Conservation (phyloP, 2,888 invertebrate genomes). For the Drosophila gaucha region DNA sequence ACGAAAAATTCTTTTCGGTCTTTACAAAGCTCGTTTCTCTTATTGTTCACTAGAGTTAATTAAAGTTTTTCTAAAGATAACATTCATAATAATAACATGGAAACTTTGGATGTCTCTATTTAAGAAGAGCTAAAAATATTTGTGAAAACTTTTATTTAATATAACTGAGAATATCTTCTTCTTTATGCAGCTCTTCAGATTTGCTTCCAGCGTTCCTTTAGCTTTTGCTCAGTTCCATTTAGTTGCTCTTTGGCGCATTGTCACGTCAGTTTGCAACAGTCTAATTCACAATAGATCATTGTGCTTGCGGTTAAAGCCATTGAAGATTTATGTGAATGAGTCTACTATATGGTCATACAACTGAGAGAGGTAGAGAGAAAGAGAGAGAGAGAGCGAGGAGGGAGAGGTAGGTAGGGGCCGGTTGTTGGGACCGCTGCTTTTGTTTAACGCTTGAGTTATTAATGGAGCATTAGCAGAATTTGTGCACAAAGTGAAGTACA, state of each 20-base stretch:
- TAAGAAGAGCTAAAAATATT: neutral
- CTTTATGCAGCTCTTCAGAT: neutral
- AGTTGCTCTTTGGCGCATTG: slow-evolving; percentile 26
- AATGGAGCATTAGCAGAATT: slow-evolving; percentile 72
- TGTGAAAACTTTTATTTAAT: too few species aligned
- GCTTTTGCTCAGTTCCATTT: slow-evolving; percentile 1
- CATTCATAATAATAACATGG: neutral
- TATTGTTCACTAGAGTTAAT: slow-evolving; percentile 4
- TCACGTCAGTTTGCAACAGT: slow-evolving; percentile 56
- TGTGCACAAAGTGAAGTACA: slow-evolving; percentile 40
- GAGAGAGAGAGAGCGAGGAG: neutral
- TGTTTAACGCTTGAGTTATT: slow-evolving; percentile 75
- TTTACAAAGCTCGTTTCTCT: neutral
- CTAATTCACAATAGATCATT: slow-evolving; percentile 56
- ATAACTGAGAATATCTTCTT: neutral
- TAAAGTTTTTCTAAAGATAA: slow-evolving; percentile 9
- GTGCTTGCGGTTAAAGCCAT: slow-evolving; percentile 30
- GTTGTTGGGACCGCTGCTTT: slow-evolving; percentile 33
- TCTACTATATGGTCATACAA: slow-evolving; percentile 25
- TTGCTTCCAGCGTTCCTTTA: neutral
- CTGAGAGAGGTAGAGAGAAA: slow-evolving; percentile 5
- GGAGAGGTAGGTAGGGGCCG: neutral
- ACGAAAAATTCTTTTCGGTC: slow-evolving; percentile 24
- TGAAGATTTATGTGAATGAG: slow-evolving; percentile 24
- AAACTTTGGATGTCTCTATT: neutral